phyloP scores from a whole-genome alignment of 2,888 invertebrate species.

The Neoascia interrupta region DNA sequence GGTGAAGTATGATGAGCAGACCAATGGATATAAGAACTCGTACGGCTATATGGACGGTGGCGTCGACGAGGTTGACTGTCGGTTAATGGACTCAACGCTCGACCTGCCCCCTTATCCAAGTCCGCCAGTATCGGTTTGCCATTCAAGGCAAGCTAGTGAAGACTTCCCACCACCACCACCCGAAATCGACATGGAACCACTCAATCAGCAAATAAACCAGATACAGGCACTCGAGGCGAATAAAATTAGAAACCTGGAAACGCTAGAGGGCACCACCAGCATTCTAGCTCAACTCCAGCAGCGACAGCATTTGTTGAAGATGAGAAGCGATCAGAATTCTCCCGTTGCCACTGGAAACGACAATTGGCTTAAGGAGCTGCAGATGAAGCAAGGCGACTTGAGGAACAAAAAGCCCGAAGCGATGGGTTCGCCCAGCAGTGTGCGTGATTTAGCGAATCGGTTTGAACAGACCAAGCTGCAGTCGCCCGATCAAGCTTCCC shows the following conservation, averaged over 20 bases:
- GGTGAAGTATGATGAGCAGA: constrained; percentile 80
- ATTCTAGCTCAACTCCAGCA: constrained; percentile 84
- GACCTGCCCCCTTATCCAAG: constrained; percentile 91
- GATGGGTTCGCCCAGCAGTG: constrained; percentile 75
- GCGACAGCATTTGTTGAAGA: constrained; percentile 82
- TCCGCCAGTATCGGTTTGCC: constrained; percentile 87
- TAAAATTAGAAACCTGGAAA: constrained; percentile 78
- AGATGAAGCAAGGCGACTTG: constrained; percentile 87
- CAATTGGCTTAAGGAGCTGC: constrained; percentile 88
- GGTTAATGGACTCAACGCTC: constrained; percentile 75
- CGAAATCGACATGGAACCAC: constrained; percentile 83
- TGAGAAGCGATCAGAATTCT: constrained; percentile 79
- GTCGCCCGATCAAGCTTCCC: constrained; percentile 44
- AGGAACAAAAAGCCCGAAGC: constrained; percentile 78
- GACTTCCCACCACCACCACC: constrained; percentile 93
- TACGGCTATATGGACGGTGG: constrained; percentile 80
- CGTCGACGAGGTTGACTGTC: constrained; percentile 84
- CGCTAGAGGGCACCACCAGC: constrained; percentile 79
- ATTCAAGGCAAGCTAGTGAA: constrained; percentile 92
- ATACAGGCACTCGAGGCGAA: constrained; percentile 78
- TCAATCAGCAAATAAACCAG: constrained; percentile 83
- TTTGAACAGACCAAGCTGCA: constrained; percentile 83
- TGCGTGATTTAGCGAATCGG: constrained; percentile 89
- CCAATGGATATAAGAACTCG: constrained; percentile 37
- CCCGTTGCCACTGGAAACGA: constrained; percentile 53